Evolutionary conservation across 1,140 invertebrate genomes (phyloP), one percentile per base, ranked within the genome.

Genomic region (Centruroides sculpturatus): DNA sequence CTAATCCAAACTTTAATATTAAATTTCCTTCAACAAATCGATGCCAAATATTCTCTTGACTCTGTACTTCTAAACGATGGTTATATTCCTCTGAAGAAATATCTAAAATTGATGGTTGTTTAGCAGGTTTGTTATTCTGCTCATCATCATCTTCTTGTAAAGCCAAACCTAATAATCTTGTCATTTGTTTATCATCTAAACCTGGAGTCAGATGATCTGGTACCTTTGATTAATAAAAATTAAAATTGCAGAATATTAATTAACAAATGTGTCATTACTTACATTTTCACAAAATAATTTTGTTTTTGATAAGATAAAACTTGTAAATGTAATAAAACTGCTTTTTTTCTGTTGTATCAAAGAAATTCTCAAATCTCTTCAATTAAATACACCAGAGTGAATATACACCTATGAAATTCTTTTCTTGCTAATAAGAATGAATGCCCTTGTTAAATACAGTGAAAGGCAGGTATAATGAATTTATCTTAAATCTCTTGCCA

Each of bases 1-100:
- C 82, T 49, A 94, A 79, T 0, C 95, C 95, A 72, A 93, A 87
- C 74, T 97, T 97, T 9, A 98, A 71, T 63, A 98, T 98, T 10
- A 98, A 77, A 72, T 97, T 87, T 46, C 84, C 83, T 57, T 89
- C 83, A 12, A 95, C 92, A 72, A 96, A 91, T 55, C 77, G 75
- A 71, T 96, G 84, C 82, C 86, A 98, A 68, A 83, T 82, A 73
- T 85, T 91, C 59, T 80, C 81, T 59, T 76, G 75, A 64, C 81
- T 81, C 76, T 98, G 94, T 52, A 79, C 75, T 69, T 86, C 83
- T n/a, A 97, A 71, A 59, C 72, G 69, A 56, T 70, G 59, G n/a
- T 70, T 68, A 59, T 73, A 66, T 59, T 78, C 77, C 54, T 75
- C 72, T 49, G 59, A 55, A 35, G 66, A 62, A 48, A 72, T 67